phyloP scores from a whole-genome alignment of 2,797 vertebrate genomes.

The Chloroceryle inda region DNA sequence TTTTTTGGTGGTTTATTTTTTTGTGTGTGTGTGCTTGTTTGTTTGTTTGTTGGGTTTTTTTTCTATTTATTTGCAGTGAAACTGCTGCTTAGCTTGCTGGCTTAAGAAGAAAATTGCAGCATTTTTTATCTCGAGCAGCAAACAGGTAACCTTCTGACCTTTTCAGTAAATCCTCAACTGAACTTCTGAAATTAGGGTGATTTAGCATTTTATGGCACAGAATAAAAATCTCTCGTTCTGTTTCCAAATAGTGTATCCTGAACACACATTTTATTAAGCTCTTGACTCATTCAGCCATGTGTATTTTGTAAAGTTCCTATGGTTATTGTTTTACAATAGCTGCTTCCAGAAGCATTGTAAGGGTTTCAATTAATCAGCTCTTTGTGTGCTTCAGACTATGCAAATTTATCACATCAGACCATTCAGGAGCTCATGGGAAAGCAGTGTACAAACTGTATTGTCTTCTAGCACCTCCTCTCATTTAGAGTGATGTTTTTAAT shows the following conservation, averaged over 20 bases:
- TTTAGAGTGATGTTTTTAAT: constrained; percentile 97
- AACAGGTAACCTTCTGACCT: constrained; percentile 83
- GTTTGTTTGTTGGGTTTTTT: background rate
- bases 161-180: constrained; percentile 78
- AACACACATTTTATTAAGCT: constrained; percentile 82
- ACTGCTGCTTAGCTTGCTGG: constrained; percentile 6
- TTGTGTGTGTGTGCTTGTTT: no score
- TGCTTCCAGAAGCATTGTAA: constrained; percentile 89
- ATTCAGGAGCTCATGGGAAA: constrained; percentile 92
- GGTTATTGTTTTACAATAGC: constrained; percentile 90
- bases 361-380: constrained; percentile 98
- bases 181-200: constrained; percentile 79
- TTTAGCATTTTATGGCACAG: constrained; percentile 83
- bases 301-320: constrained; percentile 91
- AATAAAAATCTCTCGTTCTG: constrained; percentile 85
- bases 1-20: background rate
- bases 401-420: constrained; percentile 97
- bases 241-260: constrained; percentile 82
- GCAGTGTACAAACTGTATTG: constrained; percentile 94
- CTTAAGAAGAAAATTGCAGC: constrained; percentile 62
- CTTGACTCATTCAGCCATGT: constrained; percentile 82
- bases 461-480: constrained; percentile 90
- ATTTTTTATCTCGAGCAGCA: constrained; percentile 69
- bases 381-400: constrained; percentile 97
- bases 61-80: constrained; percentile 36